These are phyloP conservation scores for Arion vulgaris DNA, from an alignment of 1,140 invertebrate genomes.

Conservation along the genomic window DNA sequence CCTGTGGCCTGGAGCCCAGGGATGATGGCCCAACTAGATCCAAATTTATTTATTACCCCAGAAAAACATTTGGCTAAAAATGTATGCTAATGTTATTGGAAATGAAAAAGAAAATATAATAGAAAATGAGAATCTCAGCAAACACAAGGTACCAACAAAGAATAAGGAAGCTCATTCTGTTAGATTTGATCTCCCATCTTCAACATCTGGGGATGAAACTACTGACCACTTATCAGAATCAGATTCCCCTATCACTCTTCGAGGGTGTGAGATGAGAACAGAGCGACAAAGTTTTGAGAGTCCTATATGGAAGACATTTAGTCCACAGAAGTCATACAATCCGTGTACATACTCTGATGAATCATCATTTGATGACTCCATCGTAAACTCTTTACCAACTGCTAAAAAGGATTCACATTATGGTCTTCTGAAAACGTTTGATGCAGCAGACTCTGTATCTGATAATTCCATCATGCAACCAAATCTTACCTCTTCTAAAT, in stretches of 20 bases:
- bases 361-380: slow-evolving; percentile 25
- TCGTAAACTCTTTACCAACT: neutral
- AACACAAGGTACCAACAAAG: neutral
- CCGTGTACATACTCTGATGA: slow-evolving; percentile 33
- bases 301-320: slow-evolving; percentile 21
- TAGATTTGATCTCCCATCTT: slow-evolving; percentile 37
- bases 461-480: neutral
- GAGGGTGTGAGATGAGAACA: neutral
- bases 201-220: slow-evolving; percentile 14
- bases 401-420: neutral
- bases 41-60: slow-evolving; percentile 46
- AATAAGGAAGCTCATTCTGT: slow-evolving; percentile 19
- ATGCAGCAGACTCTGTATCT: neutral
- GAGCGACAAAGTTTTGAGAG: neutral
- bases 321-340: slow-evolving; percentile 21
- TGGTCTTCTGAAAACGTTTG: neutral
- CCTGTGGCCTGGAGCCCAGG: slow-evolving; percentile 43
- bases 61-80: slow-evolving; percentile 37
- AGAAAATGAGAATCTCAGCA: slow-evolving; percentile 1
- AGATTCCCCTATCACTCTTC: slow-evolving; percentile 26
- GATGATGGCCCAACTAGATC: slow-evolving; percentile 34
- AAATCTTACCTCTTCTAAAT: neutral
- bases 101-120: slow-evolving; percentile 15
- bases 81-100: neutral
- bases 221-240: neutral